Conservation (phyloP, 1,140 invertebrate genomes). For the Bombus waltoni region DNA sequence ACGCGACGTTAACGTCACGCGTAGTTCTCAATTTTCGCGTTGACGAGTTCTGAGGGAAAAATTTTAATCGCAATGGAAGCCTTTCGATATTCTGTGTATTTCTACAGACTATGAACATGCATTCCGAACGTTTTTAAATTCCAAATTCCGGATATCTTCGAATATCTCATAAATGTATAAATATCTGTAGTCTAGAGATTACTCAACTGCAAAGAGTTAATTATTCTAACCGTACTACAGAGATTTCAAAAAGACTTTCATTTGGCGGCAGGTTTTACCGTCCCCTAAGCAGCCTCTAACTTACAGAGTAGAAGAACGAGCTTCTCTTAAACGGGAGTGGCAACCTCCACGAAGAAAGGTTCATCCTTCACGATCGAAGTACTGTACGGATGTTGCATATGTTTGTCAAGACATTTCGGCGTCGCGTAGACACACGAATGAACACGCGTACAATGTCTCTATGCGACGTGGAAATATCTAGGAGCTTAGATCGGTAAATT, state of each 20-base stretch:
- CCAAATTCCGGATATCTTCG: not conserved
- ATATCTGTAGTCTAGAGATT: not conserved
- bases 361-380: not conserved
- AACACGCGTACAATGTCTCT: constrained; percentile 24
- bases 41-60: too few species aligned
- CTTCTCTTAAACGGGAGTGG: not conserved
- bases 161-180: not conserved
- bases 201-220: not conserved
- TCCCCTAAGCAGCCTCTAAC: constrained; percentile 5
- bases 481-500: constrained; percentile 58
- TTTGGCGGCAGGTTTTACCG: too few species aligned
- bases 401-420: constrained; percentile 23
- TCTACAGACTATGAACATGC: not conserved
- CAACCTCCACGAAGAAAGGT: not conserved
- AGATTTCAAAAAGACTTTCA: constrained; percentile 20
- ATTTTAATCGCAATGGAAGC: too few species aligned
- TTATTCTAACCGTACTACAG: not conserved
- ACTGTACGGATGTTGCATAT: constrained; percentile 42
- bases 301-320: not conserved
- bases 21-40: too few species aligned
- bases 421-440: constrained; percentile 32
- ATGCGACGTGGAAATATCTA: constrained; percentile 45
- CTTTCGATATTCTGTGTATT: too few species aligned
- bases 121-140: not conserved
- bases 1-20: too few species aligned